Evolutionary conservation across 2,797 vertebrate species (phyloP), one percentile per base, ranked within the genome.

Genomic region (Tenualosa thibaudeaui): DNA sequence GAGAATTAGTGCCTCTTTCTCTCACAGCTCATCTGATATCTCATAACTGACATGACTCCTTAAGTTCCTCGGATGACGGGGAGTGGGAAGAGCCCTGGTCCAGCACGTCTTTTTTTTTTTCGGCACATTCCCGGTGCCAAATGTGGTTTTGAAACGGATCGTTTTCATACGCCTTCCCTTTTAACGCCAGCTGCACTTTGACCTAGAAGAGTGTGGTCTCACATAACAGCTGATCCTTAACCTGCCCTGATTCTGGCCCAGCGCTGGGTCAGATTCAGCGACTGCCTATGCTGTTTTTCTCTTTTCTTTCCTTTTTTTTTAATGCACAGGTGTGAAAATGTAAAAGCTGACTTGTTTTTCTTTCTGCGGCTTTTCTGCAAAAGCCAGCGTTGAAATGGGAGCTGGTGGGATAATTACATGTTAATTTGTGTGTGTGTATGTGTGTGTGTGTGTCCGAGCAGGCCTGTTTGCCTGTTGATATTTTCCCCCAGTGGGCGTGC

Each of bases 21-120:
- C 37, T 78, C 71, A 22, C 71, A 78, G 71, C 71, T 78, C 71
- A 78, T 78, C 71, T 78, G 71, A 78, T 78, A 78, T 78, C 37
- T 46, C 71, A 43, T 78, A 78, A 46, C 37, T 78, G 17, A 78
- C 71, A 78, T 40, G 71, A 78, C 71, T 43, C 40, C 19, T 46
- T 43, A 43, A 46, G 68, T 15, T 37, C 40, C 37, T 78, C 17
- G 5, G 15, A 13, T 78, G 37, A 46, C 40, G 7, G 26, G 65
- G 71, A 19, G 46, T 78, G 71, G 71, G 40, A 78, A 78, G 71
- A 78, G 71, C 71, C 6, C 17, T 62, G n/a, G n/a, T n/a, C 2
- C 58, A 24, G 22, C 58, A 10, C 2, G 24, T 68, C 31, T 31
- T 31, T 13, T 68, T 22, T 68, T n/a, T 62, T 0, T 62, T 15